These are phyloP conservation scores for Corythornis vintsioides DNA, from an alignment of 2,113 vertebrate species.

Conservation along the genomic window DNA sequence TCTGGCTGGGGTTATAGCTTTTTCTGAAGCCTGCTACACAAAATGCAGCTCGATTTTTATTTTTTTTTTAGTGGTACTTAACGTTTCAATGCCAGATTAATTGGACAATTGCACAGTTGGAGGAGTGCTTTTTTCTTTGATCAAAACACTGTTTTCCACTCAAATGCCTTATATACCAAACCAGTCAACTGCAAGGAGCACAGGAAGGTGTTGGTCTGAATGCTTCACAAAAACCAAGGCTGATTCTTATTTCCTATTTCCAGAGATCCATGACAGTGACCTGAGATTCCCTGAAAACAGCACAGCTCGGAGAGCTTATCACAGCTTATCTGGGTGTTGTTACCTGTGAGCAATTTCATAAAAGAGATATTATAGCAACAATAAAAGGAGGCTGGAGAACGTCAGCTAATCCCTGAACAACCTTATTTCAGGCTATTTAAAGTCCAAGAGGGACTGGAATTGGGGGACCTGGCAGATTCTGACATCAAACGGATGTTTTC, in stretches of 20 bases:
- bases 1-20: background rate
- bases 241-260: background rate
- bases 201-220: background rate
- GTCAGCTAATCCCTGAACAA: slow-evolving; percentile 29
- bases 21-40: background rate
- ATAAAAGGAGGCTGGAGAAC: slow-evolving; percentile 22
- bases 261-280: background rate
- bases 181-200: background rate
- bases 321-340: background rate
- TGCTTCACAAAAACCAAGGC: background rate
- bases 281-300: background rate
- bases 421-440: slow-evolving; percentile 60
- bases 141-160: slow-evolving; percentile 26
- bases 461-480: background rate
- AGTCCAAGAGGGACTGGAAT: slow-evolving; percentile 25
- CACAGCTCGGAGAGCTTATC: background rate
- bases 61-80: background rate
- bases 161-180: background rate
- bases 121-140: background rate
- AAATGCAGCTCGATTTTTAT: background rate
- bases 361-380: slow-evolving; percentile 31
- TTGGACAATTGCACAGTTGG: background rate
- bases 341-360: slow-evolving; percentile 59
- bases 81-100: slow-evolving; percentile 23
- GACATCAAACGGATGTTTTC: slow-evolving; percentile 40